Evolutionary conservation across 2,888 invertebrate species (phyloP).

Genomic region (Theretra japonica): DNA sequence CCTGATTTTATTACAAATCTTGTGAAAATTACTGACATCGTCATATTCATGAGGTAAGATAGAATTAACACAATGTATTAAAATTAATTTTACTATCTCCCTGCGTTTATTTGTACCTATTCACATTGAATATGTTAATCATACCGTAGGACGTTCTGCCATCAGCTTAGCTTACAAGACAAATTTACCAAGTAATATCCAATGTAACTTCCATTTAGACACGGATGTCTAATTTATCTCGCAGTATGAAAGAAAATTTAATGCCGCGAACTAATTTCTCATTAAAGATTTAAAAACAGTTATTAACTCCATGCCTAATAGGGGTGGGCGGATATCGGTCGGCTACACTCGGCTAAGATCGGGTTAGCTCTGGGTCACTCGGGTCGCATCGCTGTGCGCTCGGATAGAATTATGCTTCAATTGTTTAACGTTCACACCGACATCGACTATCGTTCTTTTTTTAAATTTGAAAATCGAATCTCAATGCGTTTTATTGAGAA

Average conservation of each 20-base stretch:
- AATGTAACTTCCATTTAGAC: background rate
- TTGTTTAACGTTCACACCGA: conserved; percentile 70
- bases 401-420: conserved; percentile 76
- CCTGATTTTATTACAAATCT: background rate
- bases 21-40: background rate
- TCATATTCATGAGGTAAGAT: background rate
- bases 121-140: too few species aligned
- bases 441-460: conserved; percentile 53
- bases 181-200: background rate
- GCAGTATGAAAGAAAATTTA: conserved; percentile 24
- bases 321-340: conserved; percentile 59
- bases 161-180: background rate
- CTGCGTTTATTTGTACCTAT: too few species aligned
- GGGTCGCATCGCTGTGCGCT: conserved; percentile 48
- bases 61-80: background rate
- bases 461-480: conserved; percentile 48
- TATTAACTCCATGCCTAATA: conserved; percentile 58
- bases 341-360: conserved; percentile 49
- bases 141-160: too few species aligned
- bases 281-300: conserved; percentile 29
- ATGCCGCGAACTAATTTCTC: conserved; percentile 23
- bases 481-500: conserved; percentile 45
- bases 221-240: conserved; percentile 13
- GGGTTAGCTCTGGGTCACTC: conserved; percentile 46
- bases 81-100: too few species aligned